These are phyloP conservation scores for Aricia agestis DNA, from an alignment of 1,140 invertebrate species.

Conservation along the genomic window DNA sequence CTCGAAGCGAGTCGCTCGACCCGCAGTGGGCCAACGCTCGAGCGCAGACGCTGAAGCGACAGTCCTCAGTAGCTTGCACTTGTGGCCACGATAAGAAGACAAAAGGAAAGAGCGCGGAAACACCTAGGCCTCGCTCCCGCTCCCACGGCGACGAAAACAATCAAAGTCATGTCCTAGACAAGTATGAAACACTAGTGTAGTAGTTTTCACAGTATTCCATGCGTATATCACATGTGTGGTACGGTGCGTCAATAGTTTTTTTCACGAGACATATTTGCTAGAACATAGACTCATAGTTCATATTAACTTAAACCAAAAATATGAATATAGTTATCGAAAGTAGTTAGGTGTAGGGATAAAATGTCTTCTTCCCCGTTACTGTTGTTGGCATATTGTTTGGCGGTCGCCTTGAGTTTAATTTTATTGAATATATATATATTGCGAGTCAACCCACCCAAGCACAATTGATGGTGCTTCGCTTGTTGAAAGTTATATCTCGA, in stretches of 20 bases:
- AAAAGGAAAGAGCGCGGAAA: constrained; percentile 42
- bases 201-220: constrained; percentile 27
- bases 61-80: constrained; percentile 65
- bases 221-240: constrained; percentile 18
- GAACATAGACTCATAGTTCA: constrained; percentile 34
- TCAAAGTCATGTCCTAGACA: constrained; percentile 66
- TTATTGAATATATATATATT: constrained; percentile 22
- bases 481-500: constrained; percentile 48
- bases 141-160: constrained; percentile 62
- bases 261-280: constrained; percentile 38
- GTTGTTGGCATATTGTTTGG: constrained; percentile 37
- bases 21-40: constrained; percentile 54
- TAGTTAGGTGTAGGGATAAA: constrained; percentile 44
- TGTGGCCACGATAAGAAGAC: constrained; percentile 68
- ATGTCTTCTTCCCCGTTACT: constrained; percentile 36
- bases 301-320: constrained; percentile 52
- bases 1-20: constrained; percentile 62
- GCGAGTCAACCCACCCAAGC: constrained; percentile 48
- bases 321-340: constrained; percentile 41
- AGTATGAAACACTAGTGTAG: constrained; percentile 74
- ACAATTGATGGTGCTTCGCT: constrained; percentile 64
- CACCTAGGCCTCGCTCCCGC: constrained; percentile 50
- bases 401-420: constrained; percentile 30
- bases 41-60: constrained; percentile 61
- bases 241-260: constrained; percentile 19